phyloP scores from a whole-genome alignment of 2,113 vertebrate species.

The Rhynchopsitta pachyrhyncha region DNA sequence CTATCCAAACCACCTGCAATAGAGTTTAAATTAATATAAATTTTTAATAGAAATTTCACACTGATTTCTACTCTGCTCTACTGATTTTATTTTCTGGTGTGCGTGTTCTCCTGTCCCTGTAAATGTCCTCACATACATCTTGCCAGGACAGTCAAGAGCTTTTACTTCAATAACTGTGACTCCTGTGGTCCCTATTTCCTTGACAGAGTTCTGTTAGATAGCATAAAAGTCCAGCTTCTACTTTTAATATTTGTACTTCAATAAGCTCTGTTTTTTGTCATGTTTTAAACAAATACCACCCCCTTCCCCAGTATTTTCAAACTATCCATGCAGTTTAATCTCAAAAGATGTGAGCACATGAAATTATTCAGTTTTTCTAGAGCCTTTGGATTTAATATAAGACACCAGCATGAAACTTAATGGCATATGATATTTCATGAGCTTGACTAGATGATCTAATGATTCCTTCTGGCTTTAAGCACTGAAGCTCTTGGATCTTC shows the following conservation, averaged over 20 bases:
- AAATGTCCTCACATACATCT: neutral
- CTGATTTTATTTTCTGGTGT: neutral
- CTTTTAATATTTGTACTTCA: neutral
- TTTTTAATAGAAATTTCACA: neutral
- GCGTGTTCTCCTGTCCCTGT: neutral
- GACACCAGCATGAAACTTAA: slow-evolving; percentile 16
- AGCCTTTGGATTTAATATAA: slow-evolving; percentile 15
- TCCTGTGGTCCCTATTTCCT: neutral
- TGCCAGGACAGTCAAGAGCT: neutral
- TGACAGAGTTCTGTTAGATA: neutral
- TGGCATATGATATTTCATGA: neutral
- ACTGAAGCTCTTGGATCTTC: neutral
- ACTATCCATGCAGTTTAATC: neutral
- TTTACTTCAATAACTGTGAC: neutral
- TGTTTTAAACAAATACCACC: neutral
- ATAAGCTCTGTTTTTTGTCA: neutral
- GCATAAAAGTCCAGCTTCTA: neutral
- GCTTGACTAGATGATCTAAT: neutral
- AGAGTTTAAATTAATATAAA: neutral
- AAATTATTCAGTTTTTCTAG: slow-evolving; percentile 23
- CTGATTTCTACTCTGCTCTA: neutral
- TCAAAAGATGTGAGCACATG: neutral
- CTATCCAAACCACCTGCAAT: neutral
- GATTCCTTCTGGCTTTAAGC: neutral
- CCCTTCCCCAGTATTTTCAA: neutral